Base-by-base conservation (phyloP, 2,888 invertebrate genomes). In the Pinctada fucata region DNA sequence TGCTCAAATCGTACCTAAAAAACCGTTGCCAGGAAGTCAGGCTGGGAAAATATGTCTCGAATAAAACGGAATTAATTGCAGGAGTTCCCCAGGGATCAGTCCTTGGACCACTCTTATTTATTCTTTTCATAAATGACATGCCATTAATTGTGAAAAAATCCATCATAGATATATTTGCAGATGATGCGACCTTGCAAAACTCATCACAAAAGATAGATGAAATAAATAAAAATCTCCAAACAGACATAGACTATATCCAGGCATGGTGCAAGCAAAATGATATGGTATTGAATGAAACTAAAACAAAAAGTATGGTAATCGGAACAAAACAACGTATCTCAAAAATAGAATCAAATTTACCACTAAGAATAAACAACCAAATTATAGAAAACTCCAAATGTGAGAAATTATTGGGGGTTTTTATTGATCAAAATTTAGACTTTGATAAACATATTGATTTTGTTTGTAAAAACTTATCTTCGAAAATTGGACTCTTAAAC, bases 11-110 rank as follows among this genome's bases (percentile, higher is more conserved):
- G 5, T 70, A 70, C 16, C 31, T 70, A 5, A 47, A 70, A n/a
- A 50, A 70, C 10, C 31, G 70, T n/a, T 6, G 16, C 3, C 70
- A 70, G 47, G 8, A 13, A n/a, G 50, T 70, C 5, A 70, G 13
- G 50, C 5, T 66, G 31, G 66, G 66, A n/a, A n/a, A 10, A n/a
- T n/a, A 10, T 16, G 31, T n/a, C 8, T n/a, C n/a, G 5, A 66
- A 31, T 66, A n/a, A 31, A 31, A 10, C 13, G 16, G 50, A 47
- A 49, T 13, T 70, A 49, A 13, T 13, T 49, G 13, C 31, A 45
- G 70, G 70, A n/a, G 31, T 47, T 6, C 70, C 70, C 5, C 70
- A 70, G 48, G 70, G 70, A 48, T 70, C 50, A 47, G n/a, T 70
- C 5, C 31, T 70, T 45, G 70, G 70, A 70, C 70, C 48, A 4